Percentiles rank a stretch among this genome's conserved stretches.
Conservation (phyloP, 2,113 vertebrate species). For the Solenodon paradoxus region DNA sequence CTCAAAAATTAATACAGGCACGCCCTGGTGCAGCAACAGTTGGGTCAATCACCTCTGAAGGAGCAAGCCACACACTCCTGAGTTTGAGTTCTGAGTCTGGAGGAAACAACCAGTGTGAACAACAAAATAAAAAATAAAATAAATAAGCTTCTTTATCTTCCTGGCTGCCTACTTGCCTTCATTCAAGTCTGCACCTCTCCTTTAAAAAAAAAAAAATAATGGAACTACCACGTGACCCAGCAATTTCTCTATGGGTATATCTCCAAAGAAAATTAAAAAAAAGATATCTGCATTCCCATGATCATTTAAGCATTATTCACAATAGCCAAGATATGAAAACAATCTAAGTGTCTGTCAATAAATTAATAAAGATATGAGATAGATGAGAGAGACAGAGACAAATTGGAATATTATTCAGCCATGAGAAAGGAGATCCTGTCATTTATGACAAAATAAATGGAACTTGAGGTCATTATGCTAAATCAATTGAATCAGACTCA, state of each 20-base stretch:
- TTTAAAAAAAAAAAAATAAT: too few relatives aligned
- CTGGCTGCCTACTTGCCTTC: too few relatives aligned
- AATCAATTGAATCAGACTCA: neutral
- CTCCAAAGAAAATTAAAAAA: neutral
- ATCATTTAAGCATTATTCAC: neutral
- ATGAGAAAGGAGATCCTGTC: neutral
- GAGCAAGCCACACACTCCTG: too few relatives aligned
- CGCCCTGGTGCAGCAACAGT: too few relatives aligned
- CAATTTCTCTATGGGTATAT: neutral
- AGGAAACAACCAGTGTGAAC: too few relatives aligned
- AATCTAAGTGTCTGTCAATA: neutral
- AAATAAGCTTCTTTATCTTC: too few relatives aligned
- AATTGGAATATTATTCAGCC: neutral
- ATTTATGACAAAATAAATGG: neutral
- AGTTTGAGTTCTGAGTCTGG: too few relatives aligned
- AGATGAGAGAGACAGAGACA: neutral
- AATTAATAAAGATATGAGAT: neutral
- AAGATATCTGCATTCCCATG: neutral
- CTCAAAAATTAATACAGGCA: too few relatives aligned
- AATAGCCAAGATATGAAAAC: neutral
- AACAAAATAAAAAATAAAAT: too few relatives aligned
- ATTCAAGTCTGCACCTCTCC: too few relatives aligned
- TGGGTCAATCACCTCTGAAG: too few relatives aligned
- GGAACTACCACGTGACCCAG: neutral
- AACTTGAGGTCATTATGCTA: neutral